These are phyloP conservation scores for Podarcis cretensis DNA, from an alignment of 2,113 vertebrate species.

Conservation along the genomic window DNA sequence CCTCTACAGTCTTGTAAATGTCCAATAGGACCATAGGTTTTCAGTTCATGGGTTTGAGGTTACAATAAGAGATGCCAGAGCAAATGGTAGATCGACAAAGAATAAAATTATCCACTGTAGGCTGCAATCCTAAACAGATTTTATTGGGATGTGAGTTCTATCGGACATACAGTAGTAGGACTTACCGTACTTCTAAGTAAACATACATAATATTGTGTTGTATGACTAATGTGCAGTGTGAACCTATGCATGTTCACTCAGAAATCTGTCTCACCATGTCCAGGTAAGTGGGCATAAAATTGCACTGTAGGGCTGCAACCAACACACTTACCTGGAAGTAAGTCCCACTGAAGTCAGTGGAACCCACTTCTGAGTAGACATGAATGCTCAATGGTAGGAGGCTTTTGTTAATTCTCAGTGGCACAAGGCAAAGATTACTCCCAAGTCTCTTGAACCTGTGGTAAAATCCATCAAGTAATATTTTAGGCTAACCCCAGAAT, in stretches of 20 bases:
- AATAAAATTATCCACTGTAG: not conserved
- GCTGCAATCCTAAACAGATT: not conserved
- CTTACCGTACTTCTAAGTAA: not conserved
- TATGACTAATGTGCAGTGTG: not conserved
- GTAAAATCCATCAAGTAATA: not conserved
- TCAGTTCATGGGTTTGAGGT: not conserved
- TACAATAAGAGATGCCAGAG: rapidly evolving
- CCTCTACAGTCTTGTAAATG: slow-evolving; percentile 5
- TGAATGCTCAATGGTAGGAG: not conserved
- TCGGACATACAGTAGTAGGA: not conserved
- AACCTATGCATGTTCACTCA: not conserved
- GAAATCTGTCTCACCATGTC: no score
- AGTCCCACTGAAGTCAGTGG: not conserved
- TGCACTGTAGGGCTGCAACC: not conserved
- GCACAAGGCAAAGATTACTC: not conserved
- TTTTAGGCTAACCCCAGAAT: not conserved
- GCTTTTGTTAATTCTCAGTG: not conserved
- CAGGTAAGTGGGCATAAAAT: not conserved
- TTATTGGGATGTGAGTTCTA: not conserved
- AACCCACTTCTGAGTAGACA: not conserved
- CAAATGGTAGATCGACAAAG: not conserved
- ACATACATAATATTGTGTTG: no score
- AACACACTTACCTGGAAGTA: not conserved
- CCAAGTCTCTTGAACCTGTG: not conserved
- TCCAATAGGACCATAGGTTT: not conserved